These are phyloP conservation scores for Pedionomus torquatus DNA, from an alignment of 2,113 vertebrate genomes.

Conservation along the genomic window DNA sequence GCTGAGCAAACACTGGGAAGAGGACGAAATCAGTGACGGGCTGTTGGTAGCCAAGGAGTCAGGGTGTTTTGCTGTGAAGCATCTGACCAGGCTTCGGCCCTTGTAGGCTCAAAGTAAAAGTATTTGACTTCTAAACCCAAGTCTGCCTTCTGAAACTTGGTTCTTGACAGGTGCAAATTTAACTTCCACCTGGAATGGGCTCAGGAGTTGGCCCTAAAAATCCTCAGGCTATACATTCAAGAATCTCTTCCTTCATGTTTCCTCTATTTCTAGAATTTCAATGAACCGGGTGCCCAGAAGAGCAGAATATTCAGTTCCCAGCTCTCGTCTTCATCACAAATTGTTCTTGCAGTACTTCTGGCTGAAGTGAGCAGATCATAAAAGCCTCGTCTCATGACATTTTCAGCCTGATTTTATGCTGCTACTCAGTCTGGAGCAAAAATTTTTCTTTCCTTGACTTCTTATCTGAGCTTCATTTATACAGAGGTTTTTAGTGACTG, in stretches of 20 bases:
- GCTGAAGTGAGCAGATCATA: background rate
- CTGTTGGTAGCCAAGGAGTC: background rate
- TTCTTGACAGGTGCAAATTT: background rate
- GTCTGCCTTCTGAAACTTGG: background rate
- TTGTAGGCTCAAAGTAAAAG: background rate
- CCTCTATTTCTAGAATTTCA: background rate
- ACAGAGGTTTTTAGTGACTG: background rate
- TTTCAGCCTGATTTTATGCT: constrained; percentile 4
- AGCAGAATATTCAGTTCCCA: background rate
- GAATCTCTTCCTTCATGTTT: background rate
- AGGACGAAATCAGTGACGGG: background rate
- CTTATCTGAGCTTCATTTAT: constrained; percentile 1
- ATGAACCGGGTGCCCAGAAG: background rate
- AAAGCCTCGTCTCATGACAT: background rate
- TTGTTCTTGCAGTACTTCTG: background rate
- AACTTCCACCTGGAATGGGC: background rate
- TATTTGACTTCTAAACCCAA: background rate
- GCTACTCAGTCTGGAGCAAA: background rate
- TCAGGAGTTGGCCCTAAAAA: background rate
- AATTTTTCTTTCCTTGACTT: background rate
- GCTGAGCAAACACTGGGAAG: background rate
- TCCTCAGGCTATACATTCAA: background rate
- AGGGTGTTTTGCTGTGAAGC: background rate
- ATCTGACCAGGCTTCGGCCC: background rate
- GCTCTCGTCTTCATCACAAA: background rate